Evolutionary conservation across 2,113 vertebrate species (phyloP), one percentile per base, ranked within the genome.

Genomic region (Gymnorhina tibicen): DNA sequence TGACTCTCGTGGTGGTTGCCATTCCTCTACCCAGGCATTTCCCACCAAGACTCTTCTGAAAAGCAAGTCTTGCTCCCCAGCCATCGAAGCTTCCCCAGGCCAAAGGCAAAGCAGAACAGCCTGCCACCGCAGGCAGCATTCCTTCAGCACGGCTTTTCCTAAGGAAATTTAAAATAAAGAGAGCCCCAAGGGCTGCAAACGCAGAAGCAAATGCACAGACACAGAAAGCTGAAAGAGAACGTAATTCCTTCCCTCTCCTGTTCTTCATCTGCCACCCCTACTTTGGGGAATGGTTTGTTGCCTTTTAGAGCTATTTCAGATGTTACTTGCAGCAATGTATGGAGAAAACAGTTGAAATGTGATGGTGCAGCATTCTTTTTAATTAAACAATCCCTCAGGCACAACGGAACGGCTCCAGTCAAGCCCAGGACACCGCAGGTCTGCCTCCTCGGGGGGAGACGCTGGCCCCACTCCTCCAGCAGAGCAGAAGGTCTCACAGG

Each of bases 281-380:
- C 82, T 69, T 66, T 26, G 44, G 50, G 64, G 62, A 89, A 67
- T 12, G 46, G 1, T 13, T 89, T 83, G 86, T 68, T 75, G 58
- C 67, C 63, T 73, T 93, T 49, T 62, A 72, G 49, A 92, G 85
- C 64, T 86, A 84, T 86, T 95, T 90, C 66, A 85, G 42, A 72
- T 28, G 75, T 76, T 63, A 80, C 81, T 69, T 82, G 42, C 28
- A 96, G 82, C 70, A 87, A 63, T 0, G 1, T 33, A 73, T 4
- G 6, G 70, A 63, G 72, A 89, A 91, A 80, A 15, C 6, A 73
- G 59, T 32, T 10, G 22, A 62, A 91, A 85, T 37, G 72, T 39
- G 70, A 90, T 62, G 46, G 49, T 14, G 24, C 75, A 80, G 75
- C 41, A 60, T 47, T 67, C 28, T 63, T 87, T 83, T 74, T 64